Base-by-base conservation (phyloP, 2,797 vertebrate species). In the Ataeniobius toweri region DNA sequence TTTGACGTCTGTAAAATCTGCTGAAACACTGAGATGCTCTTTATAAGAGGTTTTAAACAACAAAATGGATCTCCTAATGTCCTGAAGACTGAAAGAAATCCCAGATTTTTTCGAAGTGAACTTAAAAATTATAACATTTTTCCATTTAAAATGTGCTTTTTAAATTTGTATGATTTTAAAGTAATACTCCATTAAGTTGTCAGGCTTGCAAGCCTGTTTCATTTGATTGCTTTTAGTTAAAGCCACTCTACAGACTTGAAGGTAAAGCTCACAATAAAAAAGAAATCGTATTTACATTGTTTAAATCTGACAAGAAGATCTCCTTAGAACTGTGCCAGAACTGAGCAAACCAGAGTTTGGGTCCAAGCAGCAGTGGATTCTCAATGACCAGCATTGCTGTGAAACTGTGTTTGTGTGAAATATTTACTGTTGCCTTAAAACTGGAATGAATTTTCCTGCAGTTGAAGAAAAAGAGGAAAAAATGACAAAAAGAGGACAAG, bases 1-100 rank as follows among this genome's bases (percentile, higher is more conserved):
- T 3, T 20, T 44, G 41, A 39, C 82, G 63, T 76, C 77, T 77
- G 74, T 71, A 65, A 51, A 70, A 77, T 77, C 69, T 14, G 68
- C 67, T 63, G 48, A 50, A 80, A 73, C 28, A 48, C 36, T 50
- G 41, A 50, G 46, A 53, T 73, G 73, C 36, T 78, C 36, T 77
- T 75, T 80, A 75, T 75, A 61, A 22, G n/a, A 3, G 58, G 24
- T 53, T 82, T 39, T 70, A 41, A 6, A 13, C 31, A 2, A 31
- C 68, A 67, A 8, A 28, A 53, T 75, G 72, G 69, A 75, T 69
- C 78, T 46, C 51, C 7, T 39, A 56, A 78, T 67, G 73, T 71
- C 26, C 78, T 71, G 28, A 46, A 16, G 8, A 67, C 63, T 8
- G 6, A n/a, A n/a, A 55, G 13, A 68, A 69, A 46, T 26, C 2